Evolutionary conservation across 2,113 vertebrate species (phyloP), one percentile per base, ranked within the genome.

Genomic region (Ifrita kowaldi): DNA sequence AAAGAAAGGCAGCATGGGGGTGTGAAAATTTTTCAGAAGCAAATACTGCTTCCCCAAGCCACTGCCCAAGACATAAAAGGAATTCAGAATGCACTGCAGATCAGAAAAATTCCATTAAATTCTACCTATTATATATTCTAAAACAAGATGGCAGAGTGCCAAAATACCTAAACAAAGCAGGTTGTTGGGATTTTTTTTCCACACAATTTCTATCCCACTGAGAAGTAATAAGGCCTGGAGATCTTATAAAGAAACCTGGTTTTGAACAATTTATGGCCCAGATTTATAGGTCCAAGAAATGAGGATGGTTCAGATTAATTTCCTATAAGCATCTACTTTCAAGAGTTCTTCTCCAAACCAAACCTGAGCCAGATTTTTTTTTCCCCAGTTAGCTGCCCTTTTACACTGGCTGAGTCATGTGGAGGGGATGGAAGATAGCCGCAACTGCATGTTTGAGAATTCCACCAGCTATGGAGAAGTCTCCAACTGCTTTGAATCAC

Each of bases 281-380:
- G 60, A 93, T 95, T 94, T 92, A 93, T 26, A 75, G n/a, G 64
- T 86, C 96, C 96, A 95, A 96, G 75, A 96, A 95, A 91, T 44
- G 49, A 94, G 60, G 92, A 96, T 95, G 95, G 95, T 93, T 97
- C 95, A 81, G 68, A 95, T 96, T 94, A 96, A 83, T 82, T 96
- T 90, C 9, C 13, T 69, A 93, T 73, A 91, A 86, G 79, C 55
- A 93, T 78, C 79, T 59, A 69, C 78, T 86, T 91, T 94, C 71
- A 59, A 84, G 76, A 74, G 68, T 3, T 88, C 56, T 91, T 79
- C 91, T 91, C 70, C 9, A 73, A 91, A 74, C 21, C n/a, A 64
- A 86, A 67, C 24, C 28, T 4, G 35, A 84, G 93, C 68, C 95
- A 96, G 87, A 60, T 4, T 69, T 69, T 12, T 59, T 60, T 59